These are phyloP conservation scores for Dryomyza anilis DNA, from an alignment of 2,888 invertebrate genomes.

Conservation along the genomic window DNA sequence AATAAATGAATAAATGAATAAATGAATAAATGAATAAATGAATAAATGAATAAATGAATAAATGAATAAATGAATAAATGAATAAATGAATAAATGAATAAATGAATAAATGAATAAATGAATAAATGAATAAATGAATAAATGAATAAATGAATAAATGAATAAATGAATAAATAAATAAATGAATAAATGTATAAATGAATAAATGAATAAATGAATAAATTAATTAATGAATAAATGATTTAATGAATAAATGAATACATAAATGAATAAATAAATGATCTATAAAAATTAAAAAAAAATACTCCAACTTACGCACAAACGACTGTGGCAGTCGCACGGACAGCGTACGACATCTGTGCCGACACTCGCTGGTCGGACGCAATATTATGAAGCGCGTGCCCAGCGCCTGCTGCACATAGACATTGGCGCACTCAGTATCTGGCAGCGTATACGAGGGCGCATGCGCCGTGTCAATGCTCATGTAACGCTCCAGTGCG, in stretches of 20 bases:
- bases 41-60: no score
- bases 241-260: no score
- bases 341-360: conserved; percentile 73
- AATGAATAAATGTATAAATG: conserved; percentile 75
- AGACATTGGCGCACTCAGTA: conserved; percentile 82
- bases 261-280: not conserved
- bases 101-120: no score
- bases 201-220: conserved; percentile 33
- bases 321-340: conserved; percentile 74
- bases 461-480: conserved; percentile 75
- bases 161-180: no score
- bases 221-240: not conserved
- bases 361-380: conserved; percentile 78
- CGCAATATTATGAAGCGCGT: conserved; percentile 72
- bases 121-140: no score
- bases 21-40: no score
- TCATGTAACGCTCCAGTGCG: conserved; percentile 76
- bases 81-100: no score
- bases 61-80: no score
- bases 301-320: conserved; percentile 73
- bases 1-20: no score
- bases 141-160: not conserved
- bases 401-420: conserved; percentile 76
- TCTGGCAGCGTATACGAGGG: conserved; percentile 73
- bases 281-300: no score